Percentiles rank a stretch among this genome's conserved stretches.
phyloP scores from a whole-genome alignment of 1,140 invertebrate genomes.

The Hyposmocoma kahamanoa region DNA sequence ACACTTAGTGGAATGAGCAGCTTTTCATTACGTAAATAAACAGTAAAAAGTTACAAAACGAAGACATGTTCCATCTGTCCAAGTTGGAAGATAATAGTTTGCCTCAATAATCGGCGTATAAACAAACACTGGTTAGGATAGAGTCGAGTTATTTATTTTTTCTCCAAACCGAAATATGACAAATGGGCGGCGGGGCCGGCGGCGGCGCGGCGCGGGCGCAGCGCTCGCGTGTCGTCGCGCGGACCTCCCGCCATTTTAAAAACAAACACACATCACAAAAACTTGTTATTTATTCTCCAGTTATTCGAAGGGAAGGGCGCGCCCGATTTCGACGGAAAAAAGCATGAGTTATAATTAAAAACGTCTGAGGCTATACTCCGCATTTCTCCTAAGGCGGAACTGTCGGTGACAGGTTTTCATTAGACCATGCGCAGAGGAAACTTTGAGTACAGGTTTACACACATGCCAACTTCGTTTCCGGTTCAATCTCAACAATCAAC shows the following conservation, averaged over 20 bases:
- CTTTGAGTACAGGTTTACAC: too few species aligned
- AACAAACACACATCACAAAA: conserved; percentile 71
- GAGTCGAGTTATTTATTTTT: conserved; percentile 66
- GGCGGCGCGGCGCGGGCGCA: conserved; percentile 29
- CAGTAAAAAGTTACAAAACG: conserved; percentile 24
- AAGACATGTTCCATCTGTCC: conserved; percentile 55
- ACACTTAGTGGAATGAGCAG: too few species aligned
- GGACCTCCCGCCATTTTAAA: conserved; percentile 73
- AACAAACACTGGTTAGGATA: conserved; percentile 63
- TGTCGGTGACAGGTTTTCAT: not conserved
- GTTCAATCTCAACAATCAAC: too few species aligned
- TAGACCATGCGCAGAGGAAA: not conserved
- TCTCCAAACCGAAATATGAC: conserved; percentile 68
- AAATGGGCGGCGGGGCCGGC: conserved; percentile 67
- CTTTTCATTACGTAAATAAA: conserved; percentile 29
- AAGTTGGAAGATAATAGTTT: conserved; percentile 53
- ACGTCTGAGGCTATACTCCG: conserved; percentile 33
- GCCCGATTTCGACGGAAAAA: conserved; percentile 68
- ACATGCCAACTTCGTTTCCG: too few species aligned
- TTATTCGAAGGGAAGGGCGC: conserved; percentile 65
- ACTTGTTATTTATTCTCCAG: conserved; percentile 70
- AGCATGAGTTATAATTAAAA: conserved; percentile 72
- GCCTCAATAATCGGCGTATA: conserved; percentile 59
- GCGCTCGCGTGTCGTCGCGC: conserved; percentile 70
- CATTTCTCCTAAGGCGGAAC: not conserved